Evolutionary conservation across 2,888 invertebrate genomes (phyloP), one percentile per base, ranked within the genome.

Genomic region (Synanthedon formicaeformis): DNA sequence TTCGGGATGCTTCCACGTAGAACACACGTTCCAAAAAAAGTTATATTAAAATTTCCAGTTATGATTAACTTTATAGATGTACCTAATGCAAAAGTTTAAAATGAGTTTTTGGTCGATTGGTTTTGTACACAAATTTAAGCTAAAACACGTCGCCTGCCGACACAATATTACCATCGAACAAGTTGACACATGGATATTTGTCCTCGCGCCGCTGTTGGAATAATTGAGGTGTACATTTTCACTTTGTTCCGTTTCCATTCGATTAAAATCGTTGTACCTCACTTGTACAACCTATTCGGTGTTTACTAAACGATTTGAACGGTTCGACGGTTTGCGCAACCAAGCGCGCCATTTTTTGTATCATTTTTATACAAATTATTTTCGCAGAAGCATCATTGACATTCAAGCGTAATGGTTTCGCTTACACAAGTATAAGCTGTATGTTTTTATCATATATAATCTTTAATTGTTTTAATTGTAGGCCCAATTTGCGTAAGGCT

Each of bases 151-250:
- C 12, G 23, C 8, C 12, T 49, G 49, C 18, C 23, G 11, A 49
- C 63, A 61, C 66, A 67, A 66, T 69, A 65, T 68, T 71, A 71
- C 66, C 62, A 64, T 64, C 67, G 68, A 65, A 65, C 70, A 68
- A 70, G 73, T 71, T 75, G 75, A 75, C 76, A 74, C 75, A 71
- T 75, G 75, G 75, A 73, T 78, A 81, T 84, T 81, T 82, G 81
- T 82, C 81, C 81, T 77, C 73, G 72, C 74, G 70, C 79, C 74
- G 67, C 72, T 69, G 80, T 73, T 78, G 77, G 84, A 86, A 84
- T 86, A 86, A 86, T 86, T 86, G 86, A 86, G 86, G 86, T 86
- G 86, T 85, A 83, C 85, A 86, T 85, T 86, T 86, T 85, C 86
- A 85, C 85, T 85, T 86, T 86, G 85, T 84, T 83, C 85, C 79